These are phyloP conservation scores for Aporophyla nigra DNA, from an alignment of 2,888 invertebrate species.

Conservation along the genomic window DNA sequence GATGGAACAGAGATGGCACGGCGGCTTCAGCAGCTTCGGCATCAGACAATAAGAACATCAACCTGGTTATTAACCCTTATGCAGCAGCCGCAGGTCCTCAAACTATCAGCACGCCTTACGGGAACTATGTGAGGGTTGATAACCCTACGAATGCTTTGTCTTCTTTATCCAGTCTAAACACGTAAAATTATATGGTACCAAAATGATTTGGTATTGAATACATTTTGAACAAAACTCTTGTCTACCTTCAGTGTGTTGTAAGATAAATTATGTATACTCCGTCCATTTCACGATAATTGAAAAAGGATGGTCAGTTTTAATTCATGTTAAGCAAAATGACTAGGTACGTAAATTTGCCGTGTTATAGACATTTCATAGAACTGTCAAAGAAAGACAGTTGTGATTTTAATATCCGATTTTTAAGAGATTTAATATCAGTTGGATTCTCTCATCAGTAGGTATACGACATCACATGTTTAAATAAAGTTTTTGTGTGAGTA, in stretches of 20 bases:
- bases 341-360: background rate
- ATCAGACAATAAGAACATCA: conserved; percentile 70
- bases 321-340: background rate
- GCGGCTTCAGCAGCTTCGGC: conserved; percentile 38
- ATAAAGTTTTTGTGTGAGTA: too few species aligned
- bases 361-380: background rate
- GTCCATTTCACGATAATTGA: background rate
- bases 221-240: background rate
- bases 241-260: background rate
- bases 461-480: too few species aligned
- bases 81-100: conserved; percentile 76
- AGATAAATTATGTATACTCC: background rate
- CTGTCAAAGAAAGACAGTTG: background rate
- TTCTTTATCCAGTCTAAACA: conserved; percentile 40
- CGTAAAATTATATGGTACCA: conserved; percentile 9
- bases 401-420: background rate
- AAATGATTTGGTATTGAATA: background rate
- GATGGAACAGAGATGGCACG: conserved; percentile 82
- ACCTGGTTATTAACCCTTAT: conserved; percentile 76
- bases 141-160: conserved; percentile 41
- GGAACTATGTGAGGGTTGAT: conserved; percentile 80
- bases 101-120: conserved; percentile 85
- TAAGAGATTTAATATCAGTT: too few species aligned
- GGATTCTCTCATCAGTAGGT: too few species aligned
- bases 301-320: background rate